Evolutionary conservation across 2,797 vertebrate species (phyloP).

Genomic region (Lagorchestes hirsutus): DNA sequence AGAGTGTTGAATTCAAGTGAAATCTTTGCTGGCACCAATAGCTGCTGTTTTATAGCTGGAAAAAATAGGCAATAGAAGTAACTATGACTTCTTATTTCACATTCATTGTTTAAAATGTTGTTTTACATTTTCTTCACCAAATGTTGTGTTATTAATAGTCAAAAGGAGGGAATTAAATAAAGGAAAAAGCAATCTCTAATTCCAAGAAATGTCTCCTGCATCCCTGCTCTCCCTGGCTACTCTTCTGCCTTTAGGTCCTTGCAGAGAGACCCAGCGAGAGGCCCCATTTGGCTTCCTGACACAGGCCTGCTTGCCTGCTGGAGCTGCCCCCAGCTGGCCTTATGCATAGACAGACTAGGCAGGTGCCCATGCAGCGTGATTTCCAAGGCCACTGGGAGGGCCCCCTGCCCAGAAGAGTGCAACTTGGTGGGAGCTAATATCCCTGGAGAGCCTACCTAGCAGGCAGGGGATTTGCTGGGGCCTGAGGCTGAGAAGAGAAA

Average conservation of each 20-base stretch:
- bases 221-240: background rate
- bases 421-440: background rate
- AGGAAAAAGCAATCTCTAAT: background rate
- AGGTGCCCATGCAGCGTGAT: background rate
- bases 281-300: background rate
- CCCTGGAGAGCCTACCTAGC: conserved; percentile 8
- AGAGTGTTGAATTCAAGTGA: background rate
- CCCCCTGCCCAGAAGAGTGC: background rate
- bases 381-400: background rate
- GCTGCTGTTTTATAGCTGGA: background rate
- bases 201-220: background rate
- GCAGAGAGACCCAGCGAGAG: background rate
- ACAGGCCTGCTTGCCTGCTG: background rate
- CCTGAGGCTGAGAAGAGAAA: background rate
- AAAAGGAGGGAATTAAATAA: background rate
- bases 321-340: background rate
- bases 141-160: background rate
- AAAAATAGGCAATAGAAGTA: background rate
- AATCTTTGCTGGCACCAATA: background rate
- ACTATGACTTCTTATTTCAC: background rate
- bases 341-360: background rate
- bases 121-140: background rate
- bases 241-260: background rate
- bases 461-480: background rate
- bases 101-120: background rate